phyloP scores from a whole-genome alignment of 1,140 invertebrate genomes.

The Sycophaga agraensis region DNA sequence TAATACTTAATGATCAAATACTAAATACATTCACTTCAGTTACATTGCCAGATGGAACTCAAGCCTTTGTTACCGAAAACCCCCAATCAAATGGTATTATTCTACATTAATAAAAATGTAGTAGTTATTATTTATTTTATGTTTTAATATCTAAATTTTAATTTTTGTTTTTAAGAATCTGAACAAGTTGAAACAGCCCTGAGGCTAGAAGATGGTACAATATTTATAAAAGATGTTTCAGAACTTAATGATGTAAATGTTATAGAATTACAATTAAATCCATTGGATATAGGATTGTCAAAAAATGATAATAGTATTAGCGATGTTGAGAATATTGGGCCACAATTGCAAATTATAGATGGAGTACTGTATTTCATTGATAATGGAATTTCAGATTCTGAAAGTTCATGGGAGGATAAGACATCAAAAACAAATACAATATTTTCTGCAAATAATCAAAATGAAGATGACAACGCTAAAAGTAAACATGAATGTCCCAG shows the following conservation, averaged over 20 bases:
- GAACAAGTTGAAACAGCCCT: slow-evolving; percentile 32
- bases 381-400: slow-evolving; percentile 34
- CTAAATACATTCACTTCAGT: slow-evolving; percentile 45
- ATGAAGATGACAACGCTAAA: slow-evolving; percentile 32
- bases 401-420: slow-evolving; percentile 41
- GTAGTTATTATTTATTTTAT: neutral
- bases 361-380: slow-evolving; percentile 46
- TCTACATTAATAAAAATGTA: neutral
- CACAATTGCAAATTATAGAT: slow-evolving; percentile 44
- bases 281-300: slow-evolving; percentile 28
- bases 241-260: slow-evolving; percentile 39
- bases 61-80: slow-evolving; percentile 47
- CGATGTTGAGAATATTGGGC: slow-evolving; percentile 32
- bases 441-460: slow-evolving; percentile 38
- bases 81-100: slow-evolving; percentile 36
- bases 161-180: slow-evolving; percentile 28
- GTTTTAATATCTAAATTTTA: neutral
- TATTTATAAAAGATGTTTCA: slow-evolving; percentile 40
- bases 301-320: slow-evolving; percentile 31
- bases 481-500: slow-evolving; percentile 53
- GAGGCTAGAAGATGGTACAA: slow-evolving; percentile 38
- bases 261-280: slow-evolving; percentile 42
- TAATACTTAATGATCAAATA: slow-evolving; percentile 44
- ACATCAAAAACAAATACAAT: slow-evolving; percentile 40
- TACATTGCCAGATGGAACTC: slow-evolving; percentile 49